phyloP scores from a whole-genome alignment of 2,797 vertebrate genomes.

The Sebastes steindachneri region DNA sequence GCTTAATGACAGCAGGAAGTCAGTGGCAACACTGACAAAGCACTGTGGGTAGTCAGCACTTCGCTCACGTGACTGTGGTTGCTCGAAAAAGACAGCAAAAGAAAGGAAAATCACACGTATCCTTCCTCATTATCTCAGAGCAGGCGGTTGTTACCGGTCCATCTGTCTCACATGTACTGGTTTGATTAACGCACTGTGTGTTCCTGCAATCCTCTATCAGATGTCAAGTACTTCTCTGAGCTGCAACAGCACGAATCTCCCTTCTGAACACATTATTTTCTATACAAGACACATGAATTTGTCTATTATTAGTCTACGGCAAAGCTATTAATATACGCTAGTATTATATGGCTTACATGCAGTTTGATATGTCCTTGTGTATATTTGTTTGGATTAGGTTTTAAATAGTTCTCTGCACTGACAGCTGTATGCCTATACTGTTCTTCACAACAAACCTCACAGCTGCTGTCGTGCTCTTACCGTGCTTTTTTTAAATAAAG shows the following conservation, averaged over 20 bases:
- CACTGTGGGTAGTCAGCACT: constrained; percentile 14
- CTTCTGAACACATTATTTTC: neutral
- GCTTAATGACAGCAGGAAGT: constrained; percentile 32
- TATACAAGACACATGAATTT: neutral
- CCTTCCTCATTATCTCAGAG: constrained; percentile 16
- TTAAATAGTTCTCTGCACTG: neutral
- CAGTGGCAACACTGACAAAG: constrained; percentile 15
- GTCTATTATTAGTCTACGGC: neutral
- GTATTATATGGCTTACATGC: neutral
- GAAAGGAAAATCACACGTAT: constrained; percentile 28
- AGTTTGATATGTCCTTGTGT: neutral
- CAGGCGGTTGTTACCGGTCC: constrained; percentile 31
- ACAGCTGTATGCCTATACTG: neutral
- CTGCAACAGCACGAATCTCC: constrained; percentile 3
- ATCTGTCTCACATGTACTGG: constrained; percentile 54
- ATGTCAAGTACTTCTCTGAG: constrained; percentile 9
- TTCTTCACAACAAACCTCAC: neutral
- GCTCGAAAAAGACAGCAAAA: neutral
- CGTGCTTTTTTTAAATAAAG: constrained; percentile 4
- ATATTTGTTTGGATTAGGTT: neutral
- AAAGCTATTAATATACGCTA: neutral
- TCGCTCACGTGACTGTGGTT: constrained; percentile 40
- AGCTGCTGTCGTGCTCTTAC: constrained; percentile 3
- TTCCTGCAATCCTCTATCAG: constrained; percentile 16
- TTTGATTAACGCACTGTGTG: constrained; percentile 12